Percentiles rank a stretch among this genome's conserved stretches.
These are phyloP conservation scores for Heptranchias perlo DNA, from an alignment of 2,113 vertebrate genomes.

Conservation along the genomic window DNA sequence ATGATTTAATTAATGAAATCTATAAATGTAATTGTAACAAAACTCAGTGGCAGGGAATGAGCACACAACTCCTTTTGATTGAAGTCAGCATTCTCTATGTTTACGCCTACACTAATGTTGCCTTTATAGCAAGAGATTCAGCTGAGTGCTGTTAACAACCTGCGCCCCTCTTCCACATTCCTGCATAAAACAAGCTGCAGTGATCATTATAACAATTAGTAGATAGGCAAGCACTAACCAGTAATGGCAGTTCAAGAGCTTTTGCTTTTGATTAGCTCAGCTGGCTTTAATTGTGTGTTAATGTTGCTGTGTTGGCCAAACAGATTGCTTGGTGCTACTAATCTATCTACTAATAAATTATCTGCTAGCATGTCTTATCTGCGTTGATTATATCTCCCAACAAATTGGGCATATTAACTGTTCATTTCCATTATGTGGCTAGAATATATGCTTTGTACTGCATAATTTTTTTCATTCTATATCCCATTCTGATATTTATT, in stretches of 20 bases:
- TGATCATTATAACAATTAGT: background rate
- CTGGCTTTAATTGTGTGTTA: background rate
- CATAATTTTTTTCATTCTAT: conserved; percentile 13
- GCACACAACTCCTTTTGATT: background rate
- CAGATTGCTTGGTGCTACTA: background rate
- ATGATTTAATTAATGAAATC: background rate
- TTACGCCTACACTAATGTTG: background rate
- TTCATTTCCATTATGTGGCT: conserved; percentile 13
- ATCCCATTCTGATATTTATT: conserved; percentile 68
- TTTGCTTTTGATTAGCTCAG: background rate
- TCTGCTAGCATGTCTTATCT: background rate
- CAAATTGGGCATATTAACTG: background rate
- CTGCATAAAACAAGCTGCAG: background rate
- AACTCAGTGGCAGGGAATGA: background rate
- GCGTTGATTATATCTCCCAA: background rate
- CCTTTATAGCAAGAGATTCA: background rate
- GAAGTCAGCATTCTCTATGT: background rate
- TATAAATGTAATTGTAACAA: background rate
- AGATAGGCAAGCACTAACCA: background rate
- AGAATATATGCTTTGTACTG: background rate
- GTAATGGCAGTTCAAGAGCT: background rate
- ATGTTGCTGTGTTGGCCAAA: background rate
- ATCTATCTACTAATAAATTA: conserved; percentile 20
- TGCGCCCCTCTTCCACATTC: background rate
- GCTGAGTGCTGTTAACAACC: background rate